phyloP scores from a whole-genome alignment of 1,140 invertebrate genomes.

The Antheraea pernyi region DNA sequence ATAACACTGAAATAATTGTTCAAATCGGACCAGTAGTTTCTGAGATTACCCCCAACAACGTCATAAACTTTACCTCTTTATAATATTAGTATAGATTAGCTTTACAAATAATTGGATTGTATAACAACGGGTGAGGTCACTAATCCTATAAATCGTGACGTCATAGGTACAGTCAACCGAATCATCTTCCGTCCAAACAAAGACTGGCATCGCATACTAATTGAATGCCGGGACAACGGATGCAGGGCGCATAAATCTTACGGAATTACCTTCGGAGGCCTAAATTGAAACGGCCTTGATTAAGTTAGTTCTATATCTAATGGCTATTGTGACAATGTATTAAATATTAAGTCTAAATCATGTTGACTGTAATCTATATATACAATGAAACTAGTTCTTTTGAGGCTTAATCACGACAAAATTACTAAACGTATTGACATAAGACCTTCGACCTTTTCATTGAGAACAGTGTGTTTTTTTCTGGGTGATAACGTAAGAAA shows the following conservation, averaged over 20 bases:
- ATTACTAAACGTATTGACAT: no score
- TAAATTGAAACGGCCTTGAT: constrained; percentile 6
- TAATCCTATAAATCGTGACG: constrained; percentile 33
- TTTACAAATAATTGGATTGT: background rate
- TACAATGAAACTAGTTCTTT: no score
- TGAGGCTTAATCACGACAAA: no score
- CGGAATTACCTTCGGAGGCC: constrained; percentile 42
- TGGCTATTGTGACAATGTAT: background rate
- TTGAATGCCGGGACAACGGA: constrained; percentile 42
- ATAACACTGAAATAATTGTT: no score
- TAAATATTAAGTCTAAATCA: background rate
- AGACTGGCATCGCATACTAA: constrained; percentile 48
- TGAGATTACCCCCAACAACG: no score
- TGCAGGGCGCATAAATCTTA: constrained; percentile 53
- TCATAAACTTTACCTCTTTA: no score
- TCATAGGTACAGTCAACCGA: constrained; percentile 34
- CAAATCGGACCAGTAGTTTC: no score
- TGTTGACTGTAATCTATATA: no score
- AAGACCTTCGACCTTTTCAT: no score
- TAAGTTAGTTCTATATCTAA: background rate
- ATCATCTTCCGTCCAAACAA: constrained; percentile 49
- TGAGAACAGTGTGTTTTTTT: no score
- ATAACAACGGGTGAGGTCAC: background rate
- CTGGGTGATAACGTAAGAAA: no score
- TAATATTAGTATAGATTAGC: no score